These are phyloP conservation scores for Lophochroa leadbeateri DNA, from an alignment of 2,113 vertebrate species.

Conservation along the genomic window DNA sequence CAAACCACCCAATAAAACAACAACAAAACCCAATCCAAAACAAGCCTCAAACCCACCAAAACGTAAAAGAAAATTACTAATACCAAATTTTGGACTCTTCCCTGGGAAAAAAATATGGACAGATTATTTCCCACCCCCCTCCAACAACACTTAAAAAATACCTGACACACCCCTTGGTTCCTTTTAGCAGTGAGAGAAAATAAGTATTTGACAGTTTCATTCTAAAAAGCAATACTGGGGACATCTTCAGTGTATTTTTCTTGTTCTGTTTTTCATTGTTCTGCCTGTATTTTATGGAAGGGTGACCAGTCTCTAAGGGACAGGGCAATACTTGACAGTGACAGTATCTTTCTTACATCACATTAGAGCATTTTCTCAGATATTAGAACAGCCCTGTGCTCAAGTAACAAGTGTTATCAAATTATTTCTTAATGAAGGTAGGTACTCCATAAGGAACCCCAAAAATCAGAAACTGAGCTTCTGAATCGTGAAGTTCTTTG, in stretches of 20 bases:
- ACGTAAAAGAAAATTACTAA: neutral
- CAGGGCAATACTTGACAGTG: neutral
- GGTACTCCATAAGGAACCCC: neutral
- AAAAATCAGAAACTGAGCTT: neutral
- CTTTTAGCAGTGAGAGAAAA: neutral
- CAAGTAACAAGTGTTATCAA: neutral
- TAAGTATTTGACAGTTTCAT: neutral
- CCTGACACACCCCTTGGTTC: neutral
- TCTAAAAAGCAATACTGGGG: neutral
- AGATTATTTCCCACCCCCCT: neutral
- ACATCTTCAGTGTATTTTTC: neutral
- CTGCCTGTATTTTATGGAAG: neutral
- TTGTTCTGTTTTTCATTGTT: neutral
- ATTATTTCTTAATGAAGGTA: neutral
- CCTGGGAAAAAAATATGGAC: neutral
- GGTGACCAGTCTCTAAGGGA: neutral
- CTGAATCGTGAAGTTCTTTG: neutral
- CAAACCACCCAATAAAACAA: neutral
- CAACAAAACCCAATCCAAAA: rapidly evolving
- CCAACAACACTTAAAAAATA: neutral
- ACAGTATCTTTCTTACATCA: neutral
- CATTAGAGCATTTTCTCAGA: neutral
- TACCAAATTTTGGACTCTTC: neutral
- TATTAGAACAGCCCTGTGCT: neutral
- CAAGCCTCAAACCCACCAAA: neutral